Evolutionary conservation across 2,113 vertebrate species (phyloP).

Genomic region (Entomyzon cyanotis): DNA sequence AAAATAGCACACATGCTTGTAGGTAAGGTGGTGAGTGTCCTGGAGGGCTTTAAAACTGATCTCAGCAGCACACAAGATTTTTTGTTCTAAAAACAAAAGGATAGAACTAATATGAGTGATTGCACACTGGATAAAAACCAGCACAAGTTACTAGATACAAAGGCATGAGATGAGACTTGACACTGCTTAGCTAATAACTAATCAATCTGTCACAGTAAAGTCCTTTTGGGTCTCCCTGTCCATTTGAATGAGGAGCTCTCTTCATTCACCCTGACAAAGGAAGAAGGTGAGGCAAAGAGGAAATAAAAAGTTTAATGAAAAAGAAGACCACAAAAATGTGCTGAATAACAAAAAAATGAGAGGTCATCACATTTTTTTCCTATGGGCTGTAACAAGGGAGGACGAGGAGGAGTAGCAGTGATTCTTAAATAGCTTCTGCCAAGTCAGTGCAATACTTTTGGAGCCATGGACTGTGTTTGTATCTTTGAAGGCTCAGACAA

Average conservation of each 20-base stretch:
- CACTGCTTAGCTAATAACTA: neutral
- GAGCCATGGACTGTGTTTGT: neutral
- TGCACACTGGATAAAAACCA: neutral
- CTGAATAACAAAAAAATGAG: constrained; percentile 30
- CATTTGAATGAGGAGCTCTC: neutral
- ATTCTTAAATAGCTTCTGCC: constrained; percentile 19
- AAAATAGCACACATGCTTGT: neutral
- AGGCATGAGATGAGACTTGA: neutral
- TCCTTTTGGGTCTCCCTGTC: neutral
- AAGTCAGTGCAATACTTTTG: neutral
- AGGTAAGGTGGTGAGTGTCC: neutral
- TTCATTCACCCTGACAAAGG: neutral
- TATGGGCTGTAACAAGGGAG: neutral
- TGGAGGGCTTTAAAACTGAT: neutral
- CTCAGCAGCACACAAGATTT: neutral
- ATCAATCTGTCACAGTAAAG: neutral
- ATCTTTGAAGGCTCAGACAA: neutral
- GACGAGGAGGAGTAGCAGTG: neutral
- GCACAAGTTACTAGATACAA: neutral
- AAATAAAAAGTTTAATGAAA: constrained; percentile 13
- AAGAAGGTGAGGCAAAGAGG: neutral
- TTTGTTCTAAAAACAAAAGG: neutral
- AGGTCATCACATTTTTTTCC: constrained; percentile 51
- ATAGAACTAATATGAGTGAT: neutral
- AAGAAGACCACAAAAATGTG: constrained; percentile 36